These are phyloP conservation scores for Microplitis demolitor DNA, from an alignment of 1,140 invertebrate genomes.

Conservation along the genomic window DNA sequence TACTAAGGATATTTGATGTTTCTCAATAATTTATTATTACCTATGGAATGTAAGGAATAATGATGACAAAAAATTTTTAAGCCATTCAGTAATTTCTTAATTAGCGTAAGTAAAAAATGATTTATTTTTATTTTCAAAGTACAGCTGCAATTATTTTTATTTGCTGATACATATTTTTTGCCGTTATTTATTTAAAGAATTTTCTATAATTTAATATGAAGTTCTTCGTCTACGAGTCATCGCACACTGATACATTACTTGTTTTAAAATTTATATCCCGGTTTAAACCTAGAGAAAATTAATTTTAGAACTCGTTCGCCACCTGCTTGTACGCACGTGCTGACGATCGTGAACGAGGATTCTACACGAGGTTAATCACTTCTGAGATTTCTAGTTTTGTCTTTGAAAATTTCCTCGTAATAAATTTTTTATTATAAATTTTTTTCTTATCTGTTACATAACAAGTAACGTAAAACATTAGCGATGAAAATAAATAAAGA, in stretches of 20 bases:
- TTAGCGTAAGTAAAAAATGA: too few relatives aligned
- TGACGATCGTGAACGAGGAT: background rate
- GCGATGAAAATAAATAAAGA: too few relatives aligned
- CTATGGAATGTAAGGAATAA: too few relatives aligned
- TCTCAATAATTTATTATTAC: too few relatives aligned
- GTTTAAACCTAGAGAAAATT: constrained; percentile 10
- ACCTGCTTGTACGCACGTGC: constrained; percentile 26
- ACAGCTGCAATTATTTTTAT: too few relatives aligned
- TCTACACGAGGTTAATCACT: constrained; percentile 7
- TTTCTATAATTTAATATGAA: background rate
- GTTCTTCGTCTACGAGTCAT: background rate
- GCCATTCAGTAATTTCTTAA: too few relatives aligned
- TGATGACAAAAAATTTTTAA: too few relatives aligned
- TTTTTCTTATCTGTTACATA: too few relatives aligned
- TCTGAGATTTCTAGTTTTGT: constrained; percentile 21
- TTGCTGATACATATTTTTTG: too few relatives aligned
- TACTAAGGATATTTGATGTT: background rate
- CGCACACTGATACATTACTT: background rate
- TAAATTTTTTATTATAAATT: background rate
- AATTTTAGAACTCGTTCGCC: constrained; percentile 33
- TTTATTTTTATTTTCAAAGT: too few relatives aligned
- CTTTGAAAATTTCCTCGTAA: background rate
- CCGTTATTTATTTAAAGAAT: too few relatives aligned
- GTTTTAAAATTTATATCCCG: background rate
- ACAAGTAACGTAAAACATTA: too few relatives aligned